phyloP scores from a whole-genome alignment of 2,888 invertebrate genomes.

The Orchestes rusci region DNA sequence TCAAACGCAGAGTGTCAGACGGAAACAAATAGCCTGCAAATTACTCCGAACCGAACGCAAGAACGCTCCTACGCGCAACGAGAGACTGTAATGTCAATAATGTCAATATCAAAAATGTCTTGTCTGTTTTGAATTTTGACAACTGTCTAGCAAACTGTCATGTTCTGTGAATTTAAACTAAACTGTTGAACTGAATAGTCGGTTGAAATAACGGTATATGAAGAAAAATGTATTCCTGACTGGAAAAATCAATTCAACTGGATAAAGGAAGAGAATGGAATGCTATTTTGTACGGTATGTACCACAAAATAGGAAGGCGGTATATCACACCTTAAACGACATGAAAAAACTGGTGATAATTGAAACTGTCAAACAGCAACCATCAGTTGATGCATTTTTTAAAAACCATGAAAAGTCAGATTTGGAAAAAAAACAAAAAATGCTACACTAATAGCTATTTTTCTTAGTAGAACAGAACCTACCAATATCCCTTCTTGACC shows the following conservation, averaged over 20 bases:
- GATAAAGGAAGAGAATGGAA: too few species aligned
- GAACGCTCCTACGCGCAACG: too few species aligned
- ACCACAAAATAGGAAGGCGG: constrained; percentile 5
- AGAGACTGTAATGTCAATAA: too few species aligned
- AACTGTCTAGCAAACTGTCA: too few species aligned
- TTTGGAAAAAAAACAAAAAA: constrained; percentile 7
- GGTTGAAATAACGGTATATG: constrained; percentile 4
- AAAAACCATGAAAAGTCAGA: constrained; percentile 1
- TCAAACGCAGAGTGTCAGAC: too few species aligned
- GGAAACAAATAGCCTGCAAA: too few species aligned
- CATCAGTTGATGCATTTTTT: constrained; percentile 5
- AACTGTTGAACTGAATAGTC: too few species aligned
- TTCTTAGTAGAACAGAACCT: constrained; percentile 13
- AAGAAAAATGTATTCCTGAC: constrained; percentile 3
- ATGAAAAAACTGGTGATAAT: constrained; percentile 8
- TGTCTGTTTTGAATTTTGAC: too few species aligned
- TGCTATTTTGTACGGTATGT: constrained; percentile 3
- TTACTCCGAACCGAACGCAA: too few species aligned
- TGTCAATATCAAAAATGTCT: too few species aligned
- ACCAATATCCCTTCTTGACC: constrained; percentile 5
- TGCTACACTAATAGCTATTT: constrained; percentile 7
- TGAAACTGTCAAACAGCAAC: constrained; percentile 4
- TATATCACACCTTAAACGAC: constrained; percentile 11
- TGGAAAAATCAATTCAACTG: constrained; percentile 9
- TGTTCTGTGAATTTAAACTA: too few species aligned